A percentile compares a stretch with the other conserved stretches of the same genome.
These are phyloP conservation scores for Operophtera brumata DNA, from an alignment of 2,888 invertebrate species.

Conservation along the genomic window DNA sequence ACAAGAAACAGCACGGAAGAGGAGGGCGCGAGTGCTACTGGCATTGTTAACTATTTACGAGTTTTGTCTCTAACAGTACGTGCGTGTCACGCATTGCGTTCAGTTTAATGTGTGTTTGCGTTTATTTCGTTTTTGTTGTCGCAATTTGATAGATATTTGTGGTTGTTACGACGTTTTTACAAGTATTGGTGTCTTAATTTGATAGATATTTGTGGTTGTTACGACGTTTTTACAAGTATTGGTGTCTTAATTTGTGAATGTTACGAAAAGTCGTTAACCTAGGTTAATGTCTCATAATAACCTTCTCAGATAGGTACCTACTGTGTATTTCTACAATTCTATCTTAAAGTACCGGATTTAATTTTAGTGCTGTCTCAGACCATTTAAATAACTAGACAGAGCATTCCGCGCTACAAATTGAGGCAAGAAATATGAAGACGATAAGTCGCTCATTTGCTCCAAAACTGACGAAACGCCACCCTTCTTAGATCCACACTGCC, in stretches of 20 bases:
- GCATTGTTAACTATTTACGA: background rate
- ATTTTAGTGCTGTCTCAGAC: too few species aligned
- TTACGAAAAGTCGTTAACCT: slow-evolving; percentile 5
- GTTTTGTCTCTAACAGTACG: slow-evolving; percentile 3
- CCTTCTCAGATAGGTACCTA: background rate
- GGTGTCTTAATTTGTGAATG: slow-evolving; percentile 5
- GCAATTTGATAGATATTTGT: slow-evolving; percentile 15
- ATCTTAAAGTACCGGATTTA: too few species aligned
- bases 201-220: slow-evolving; percentile 15
- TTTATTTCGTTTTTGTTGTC: slow-evolving; percentile 7
- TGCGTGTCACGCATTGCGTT: slow-evolving; percentile 13
- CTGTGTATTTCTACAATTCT: too few species aligned
- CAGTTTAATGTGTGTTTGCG: slow-evolving; percentile 6
- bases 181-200: slow-evolving; percentile 4
- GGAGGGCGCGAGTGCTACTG: too few species aligned
- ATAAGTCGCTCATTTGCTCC: too few species aligned
- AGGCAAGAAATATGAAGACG: too few species aligned
- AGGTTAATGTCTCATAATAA: background rate
- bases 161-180: slow-evolving; percentile 10
- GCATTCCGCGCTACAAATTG: too few species aligned
- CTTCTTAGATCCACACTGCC: too few species aligned
- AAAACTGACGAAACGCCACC: too few species aligned
- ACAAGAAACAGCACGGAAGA: too few species aligned
- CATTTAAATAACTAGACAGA: too few species aligned
- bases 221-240: slow-evolving; percentile 2